A percentile compares a stretch with the other conserved stretches of the same genome.
phyloP scores from a whole-genome alignment of 92 coral and sea anemone species.

The Porites lobata region DNA sequence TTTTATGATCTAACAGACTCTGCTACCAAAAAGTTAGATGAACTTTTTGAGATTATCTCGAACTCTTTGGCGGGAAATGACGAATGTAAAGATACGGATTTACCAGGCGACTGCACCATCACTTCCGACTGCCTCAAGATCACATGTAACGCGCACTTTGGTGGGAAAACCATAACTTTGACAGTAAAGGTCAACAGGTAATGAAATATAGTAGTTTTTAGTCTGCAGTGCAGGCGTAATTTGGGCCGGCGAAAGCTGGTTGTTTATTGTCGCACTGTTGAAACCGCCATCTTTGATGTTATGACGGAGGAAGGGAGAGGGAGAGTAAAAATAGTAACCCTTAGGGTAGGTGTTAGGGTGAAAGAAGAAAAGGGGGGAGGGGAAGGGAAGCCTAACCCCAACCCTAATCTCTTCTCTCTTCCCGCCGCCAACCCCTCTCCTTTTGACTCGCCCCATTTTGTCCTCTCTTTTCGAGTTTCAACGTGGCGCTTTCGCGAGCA shows the following conservation, averaged over 20 bases:
- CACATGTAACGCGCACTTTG: conserved; percentile 23
- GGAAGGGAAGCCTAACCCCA: neutral
- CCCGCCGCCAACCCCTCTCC: neutral
- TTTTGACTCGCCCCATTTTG: too few relatives aligned
- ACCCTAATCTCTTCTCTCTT: neutral
- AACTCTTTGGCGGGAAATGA: conserved; percentile 54
- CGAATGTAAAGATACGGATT: conserved; percentile 32
- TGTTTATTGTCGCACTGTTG: neutral
- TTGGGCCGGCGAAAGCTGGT: too few relatives aligned
- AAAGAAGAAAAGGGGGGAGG: too few relatives aligned
- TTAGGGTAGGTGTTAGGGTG: too few relatives aligned
- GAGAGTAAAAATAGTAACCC: too few relatives aligned
- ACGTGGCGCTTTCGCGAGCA: too few relatives aligned
- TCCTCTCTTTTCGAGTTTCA: too few relatives aligned
- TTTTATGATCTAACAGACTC: conserved; percentile 24
- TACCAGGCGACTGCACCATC: conserved; percentile 49
- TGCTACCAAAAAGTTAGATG: conserved; percentile 18
- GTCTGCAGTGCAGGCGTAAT: too few relatives aligned
- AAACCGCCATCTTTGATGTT: neutral
- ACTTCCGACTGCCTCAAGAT: conserved; percentile 45
- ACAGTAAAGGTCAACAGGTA: conserved; percentile 30
- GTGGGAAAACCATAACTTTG: conserved; percentile 1
- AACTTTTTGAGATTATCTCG: conserved; percentile 25
- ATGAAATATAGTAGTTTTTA: neutral
- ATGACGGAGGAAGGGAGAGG: too few relatives aligned